These are phyloP conservation scores for Stylophora pistillata DNA, from an alignment of 64 coral and sea anemone genomes.

Conservation along the genomic window DNA sequence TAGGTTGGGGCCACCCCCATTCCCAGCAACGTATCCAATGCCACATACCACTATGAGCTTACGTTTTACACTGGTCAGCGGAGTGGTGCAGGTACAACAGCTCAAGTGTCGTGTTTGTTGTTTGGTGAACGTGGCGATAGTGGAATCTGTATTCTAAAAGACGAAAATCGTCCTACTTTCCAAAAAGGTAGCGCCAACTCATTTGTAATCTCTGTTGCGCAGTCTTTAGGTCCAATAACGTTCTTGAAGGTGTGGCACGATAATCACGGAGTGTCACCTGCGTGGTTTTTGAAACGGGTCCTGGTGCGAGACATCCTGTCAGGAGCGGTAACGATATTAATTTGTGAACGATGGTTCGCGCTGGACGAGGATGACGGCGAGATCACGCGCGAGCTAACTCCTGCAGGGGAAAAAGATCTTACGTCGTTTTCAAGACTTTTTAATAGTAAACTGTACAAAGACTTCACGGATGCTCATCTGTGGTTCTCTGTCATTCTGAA, in stretches of 20 bases:
- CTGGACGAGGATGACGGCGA: constrained; percentile 67
- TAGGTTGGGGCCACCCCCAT: not conserved
- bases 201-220: constrained; percentile 26
- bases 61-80: constrained; percentile 53
- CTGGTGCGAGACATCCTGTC: constrained; percentile 26
- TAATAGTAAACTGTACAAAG: constrained; percentile 52
- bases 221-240: constrained; percentile 19
- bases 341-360: constrained; percentile 57
- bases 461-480: constrained; percentile 67
- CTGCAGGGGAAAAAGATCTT: constrained; percentile 48
- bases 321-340: constrained; percentile 13
- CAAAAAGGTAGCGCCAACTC: constrained; percentile 33
- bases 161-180: constrained; percentile 20
- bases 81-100: constrained; percentile 30
- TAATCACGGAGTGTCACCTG: constrained; percentile 10
- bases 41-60: constrained; percentile 43
- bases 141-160: constrained; percentile 26
- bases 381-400: constrained; percentile 31
- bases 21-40: constrained; percentile 9
- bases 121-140: not conserved
- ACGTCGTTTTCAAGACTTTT: constrained; percentile 54
- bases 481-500: constrained; percentile 40
- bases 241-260: constrained; percentile 53
- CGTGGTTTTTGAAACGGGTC: constrained; percentile 56
- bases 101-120: constrained; percentile 47